Evolutionary conservation across 2,797 vertebrate species (phyloP).

Genomic region (Tauraco hartlaubi): DNA sequence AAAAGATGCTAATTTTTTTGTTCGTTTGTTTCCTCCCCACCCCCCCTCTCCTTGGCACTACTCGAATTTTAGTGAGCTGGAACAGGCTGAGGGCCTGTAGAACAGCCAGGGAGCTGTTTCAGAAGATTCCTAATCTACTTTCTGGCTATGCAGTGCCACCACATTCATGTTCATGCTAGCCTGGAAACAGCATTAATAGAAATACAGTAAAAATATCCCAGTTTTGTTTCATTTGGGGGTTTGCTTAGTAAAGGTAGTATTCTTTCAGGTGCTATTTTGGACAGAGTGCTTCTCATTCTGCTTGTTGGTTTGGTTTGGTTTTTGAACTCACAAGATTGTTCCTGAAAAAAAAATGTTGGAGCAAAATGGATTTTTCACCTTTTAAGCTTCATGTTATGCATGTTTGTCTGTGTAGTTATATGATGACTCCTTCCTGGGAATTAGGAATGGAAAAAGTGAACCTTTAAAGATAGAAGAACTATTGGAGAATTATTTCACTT

Average conservation of each 20-base stretch:
- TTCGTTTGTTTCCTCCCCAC: accelerated
- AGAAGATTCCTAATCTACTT: not conserved
- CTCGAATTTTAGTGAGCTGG: not conserved
- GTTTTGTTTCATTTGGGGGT: not conserved
- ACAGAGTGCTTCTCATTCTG: not conserved
- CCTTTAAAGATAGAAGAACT: not conserved
- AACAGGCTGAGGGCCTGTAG: not conserved
- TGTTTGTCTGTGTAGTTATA: not conserved
- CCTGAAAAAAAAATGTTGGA: not conserved
- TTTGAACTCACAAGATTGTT: not conserved
- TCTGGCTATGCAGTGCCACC: not conserved
- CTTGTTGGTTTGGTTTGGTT: not conserved
- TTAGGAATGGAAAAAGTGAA: not conserved
- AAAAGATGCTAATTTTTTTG: not conserved
- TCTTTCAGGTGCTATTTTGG: not conserved
- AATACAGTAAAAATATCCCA: not conserved
- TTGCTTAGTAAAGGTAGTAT: not conserved
- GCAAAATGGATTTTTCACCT: not conserved
- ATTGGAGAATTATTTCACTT: not conserved
- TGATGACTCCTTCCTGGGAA: not conserved
- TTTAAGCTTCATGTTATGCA: not conserved
- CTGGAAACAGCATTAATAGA: not conserved
- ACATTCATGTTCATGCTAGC: not conserved
- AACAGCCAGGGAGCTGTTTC: not conserved
- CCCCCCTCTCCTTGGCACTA: accelerated